These are phyloP conservation scores for Camponotus vicinus DNA, from an alignment of 1,140 invertebrate genomes.

Conservation along the genomic window DNA sequence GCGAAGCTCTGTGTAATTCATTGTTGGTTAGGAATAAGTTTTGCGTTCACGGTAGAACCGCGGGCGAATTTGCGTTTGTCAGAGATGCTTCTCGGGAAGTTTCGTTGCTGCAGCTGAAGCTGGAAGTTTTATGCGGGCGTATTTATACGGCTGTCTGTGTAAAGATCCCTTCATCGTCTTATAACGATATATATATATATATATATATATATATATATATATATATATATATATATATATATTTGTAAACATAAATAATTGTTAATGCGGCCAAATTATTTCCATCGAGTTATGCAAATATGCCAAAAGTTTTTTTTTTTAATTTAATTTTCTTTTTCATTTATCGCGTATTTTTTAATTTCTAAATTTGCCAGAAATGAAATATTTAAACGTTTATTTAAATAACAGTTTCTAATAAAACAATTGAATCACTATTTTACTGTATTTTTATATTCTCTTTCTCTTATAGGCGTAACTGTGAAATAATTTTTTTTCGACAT, in stretches of 20 bases:
- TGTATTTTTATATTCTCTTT: background rate
- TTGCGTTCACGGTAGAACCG: slow-evolving; percentile 47
- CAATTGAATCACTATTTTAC: background rate
- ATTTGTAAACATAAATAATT: slow-evolving; percentile 50
- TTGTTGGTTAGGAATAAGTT: slow-evolving; percentile 70
- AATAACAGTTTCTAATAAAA: background rate
- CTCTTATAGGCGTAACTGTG: background rate
- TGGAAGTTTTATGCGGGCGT: slow-evolving; percentile 58
- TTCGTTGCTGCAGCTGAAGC: slow-evolving; percentile 36
- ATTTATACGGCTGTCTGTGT: slow-evolving; percentile 49
- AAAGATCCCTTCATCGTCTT: slow-evolving; percentile 47
- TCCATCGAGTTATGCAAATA: slow-evolving; percentile 9
- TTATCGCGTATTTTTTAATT: background rate
- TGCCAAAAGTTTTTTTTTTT: background rate
- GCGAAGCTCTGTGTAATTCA: slow-evolving; percentile 52
- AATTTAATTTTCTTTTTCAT: background rate
- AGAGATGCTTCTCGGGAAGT: slow-evolving; percentile 51
- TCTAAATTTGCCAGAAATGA: background rate
- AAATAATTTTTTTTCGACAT: slow-evolving; percentile 30
- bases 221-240: too few species aligned
- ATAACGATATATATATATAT: slow-evolving; percentile 11
- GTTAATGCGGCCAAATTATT: slow-evolving; percentile 40
- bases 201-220: background rate
- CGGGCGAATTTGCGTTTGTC: slow-evolving; percentile 67
- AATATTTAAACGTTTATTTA: slow-evolving; percentile 5